Conservation (phyloP, 1,140 invertebrate genomes). For the Atta texana region DNA sequence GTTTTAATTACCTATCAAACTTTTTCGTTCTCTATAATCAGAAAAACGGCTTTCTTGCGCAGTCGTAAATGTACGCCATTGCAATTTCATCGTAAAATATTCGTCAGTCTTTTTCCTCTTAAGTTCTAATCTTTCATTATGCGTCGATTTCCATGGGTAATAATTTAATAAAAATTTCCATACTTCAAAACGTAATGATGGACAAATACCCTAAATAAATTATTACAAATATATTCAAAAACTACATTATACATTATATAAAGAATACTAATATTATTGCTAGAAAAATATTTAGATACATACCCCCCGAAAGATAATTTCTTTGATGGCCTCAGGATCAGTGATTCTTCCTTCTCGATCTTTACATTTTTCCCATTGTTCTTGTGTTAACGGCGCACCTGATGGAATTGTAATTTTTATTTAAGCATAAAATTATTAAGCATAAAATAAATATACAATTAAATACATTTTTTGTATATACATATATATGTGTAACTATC, state of each 20-base stretch:
- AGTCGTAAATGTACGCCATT: conserved; percentile 96
- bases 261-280: background rate
- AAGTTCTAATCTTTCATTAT: conserved; percentile 90
- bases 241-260: background rate
- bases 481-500: too few species aligned
- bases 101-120: conserved; percentile 92
- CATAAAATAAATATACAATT: conserved; percentile 22
- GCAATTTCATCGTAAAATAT: conserved; percentile 98
- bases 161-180: conserved; percentile 98
- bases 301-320: conserved; percentile 96
- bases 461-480: background rate
- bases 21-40: conserved; percentile 96
- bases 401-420: conserved; percentile 82
- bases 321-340: conserved; percentile 90
- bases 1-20: conserved; percentile 91
- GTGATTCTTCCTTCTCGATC: conserved; percentile 92
- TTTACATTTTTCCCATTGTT: conserved; percentile 93
- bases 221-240: conserved; percentile 20
- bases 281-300: conserved; percentile 78
- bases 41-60: conserved; percentile 96
- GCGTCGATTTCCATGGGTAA: conserved; percentile 94
- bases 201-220: conserved; percentile 88
- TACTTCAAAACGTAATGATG: conserved; percentile 92
- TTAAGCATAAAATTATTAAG: conserved; percentile 49
- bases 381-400: conserved; percentile 90